phyloP scores from a whole-genome alignment of 2,888 invertebrate genomes.

The Cotesia congregata region DNA sequence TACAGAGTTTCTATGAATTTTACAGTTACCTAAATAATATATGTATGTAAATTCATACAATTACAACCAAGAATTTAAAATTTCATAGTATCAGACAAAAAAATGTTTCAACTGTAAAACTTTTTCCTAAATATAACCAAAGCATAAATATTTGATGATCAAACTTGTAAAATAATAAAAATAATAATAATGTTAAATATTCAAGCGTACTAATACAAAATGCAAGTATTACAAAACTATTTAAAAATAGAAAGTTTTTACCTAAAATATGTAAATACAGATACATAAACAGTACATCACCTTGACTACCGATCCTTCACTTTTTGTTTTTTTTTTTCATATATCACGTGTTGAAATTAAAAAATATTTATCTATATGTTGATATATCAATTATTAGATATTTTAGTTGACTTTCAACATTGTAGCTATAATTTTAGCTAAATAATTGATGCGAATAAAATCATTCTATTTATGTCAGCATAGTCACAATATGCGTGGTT shows the following conservation, averaged over 20 bases:
- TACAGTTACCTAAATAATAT: no score
- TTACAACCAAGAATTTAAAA: no score
- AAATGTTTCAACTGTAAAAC: no score
- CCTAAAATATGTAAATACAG: slow-evolving; percentile 10
- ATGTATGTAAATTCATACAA: no score
- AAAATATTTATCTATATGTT: neutral
- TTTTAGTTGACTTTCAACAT: neutral
- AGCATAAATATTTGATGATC: no score
- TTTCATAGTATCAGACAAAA: no score
- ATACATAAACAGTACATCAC: neutral
- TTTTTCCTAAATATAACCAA: no score
- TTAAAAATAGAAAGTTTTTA: slow-evolving; percentile 36
- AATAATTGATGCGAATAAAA: neutral
- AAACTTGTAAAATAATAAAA: no score
- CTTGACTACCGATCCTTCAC: neutral
- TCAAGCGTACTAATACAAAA: slow-evolving; percentile 15
- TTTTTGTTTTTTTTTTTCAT: neutral
- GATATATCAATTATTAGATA: neutral
- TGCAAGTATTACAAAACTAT: slow-evolving; percentile 37
- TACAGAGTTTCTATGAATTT: no score
- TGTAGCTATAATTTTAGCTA: neutral
- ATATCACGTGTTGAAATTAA: neutral
- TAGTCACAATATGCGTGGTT: neutral
- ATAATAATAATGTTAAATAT: no score
- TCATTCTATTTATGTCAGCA: neutral